phyloP scores from a whole-genome alignment of 92 coral and sea anemone genomes.

The Virgularia gustaviana region DNA sequence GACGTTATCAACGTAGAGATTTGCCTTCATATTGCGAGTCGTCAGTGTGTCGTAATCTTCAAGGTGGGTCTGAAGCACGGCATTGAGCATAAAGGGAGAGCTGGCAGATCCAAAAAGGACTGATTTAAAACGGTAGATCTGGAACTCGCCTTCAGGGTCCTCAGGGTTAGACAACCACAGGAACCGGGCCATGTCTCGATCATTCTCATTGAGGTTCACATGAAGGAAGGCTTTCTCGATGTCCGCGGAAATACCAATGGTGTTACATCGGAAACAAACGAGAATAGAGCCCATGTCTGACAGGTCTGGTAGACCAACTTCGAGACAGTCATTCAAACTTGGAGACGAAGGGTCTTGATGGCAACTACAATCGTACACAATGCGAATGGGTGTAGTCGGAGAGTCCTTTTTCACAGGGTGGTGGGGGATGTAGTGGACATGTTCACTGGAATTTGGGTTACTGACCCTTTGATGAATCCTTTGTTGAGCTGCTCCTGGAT shows the following conservation, averaged over 20 bases:
- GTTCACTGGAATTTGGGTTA: background rate
- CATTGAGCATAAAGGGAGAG: too few species aligned
- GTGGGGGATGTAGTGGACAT: constrained; percentile 50
- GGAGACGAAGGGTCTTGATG: constrained; percentile 20
- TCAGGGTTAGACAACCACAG: constrained; percentile 19
- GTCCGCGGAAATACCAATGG: too few species aligned
- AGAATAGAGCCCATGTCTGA: constrained; percentile 37
- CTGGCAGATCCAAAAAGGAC: too few species aligned
- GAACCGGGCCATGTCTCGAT: constrained; percentile 35
- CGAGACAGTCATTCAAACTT: constrained; percentile 47
- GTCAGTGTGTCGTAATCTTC: too few species aligned
- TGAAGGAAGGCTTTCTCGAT: constrained; percentile 23
- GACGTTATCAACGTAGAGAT: too few species aligned
- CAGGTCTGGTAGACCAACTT: constrained; percentile 30
- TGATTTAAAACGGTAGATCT: too few species aligned
- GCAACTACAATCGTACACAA: constrained; percentile 49
- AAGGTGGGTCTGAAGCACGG: too few species aligned
- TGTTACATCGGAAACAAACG: constrained; percentile 12
- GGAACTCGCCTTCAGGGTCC: background rate
- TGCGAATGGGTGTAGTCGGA: constrained; percentile 42
- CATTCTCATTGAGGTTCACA: constrained; percentile 29
- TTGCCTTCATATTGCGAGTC: too few species aligned
- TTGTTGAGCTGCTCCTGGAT: constrained; percentile 28
- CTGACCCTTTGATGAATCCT: too few species aligned
- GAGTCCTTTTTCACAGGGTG: constrained; percentile 52